Conservation (phyloP, 2,888 invertebrate species). For the Oasisia sp. region DNA sequence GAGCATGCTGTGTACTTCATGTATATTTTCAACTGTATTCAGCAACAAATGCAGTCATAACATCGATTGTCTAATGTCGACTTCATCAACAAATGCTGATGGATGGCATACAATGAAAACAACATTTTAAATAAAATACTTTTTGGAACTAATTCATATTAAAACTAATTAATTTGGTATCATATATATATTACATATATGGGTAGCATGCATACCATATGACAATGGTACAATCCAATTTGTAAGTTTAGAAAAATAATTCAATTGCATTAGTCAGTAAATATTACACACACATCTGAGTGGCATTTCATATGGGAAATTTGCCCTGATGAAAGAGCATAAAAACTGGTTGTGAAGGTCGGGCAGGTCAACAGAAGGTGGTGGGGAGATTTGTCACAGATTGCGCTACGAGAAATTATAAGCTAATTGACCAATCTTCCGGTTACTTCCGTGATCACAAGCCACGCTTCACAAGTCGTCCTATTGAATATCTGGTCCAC, state of each 20-base stretch:
- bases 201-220: too few relatives aligned
- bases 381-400: not conserved
- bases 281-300: not conserved
- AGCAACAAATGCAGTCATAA: not conserved
- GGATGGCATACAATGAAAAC: not conserved
- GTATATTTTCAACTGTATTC: not conserved
- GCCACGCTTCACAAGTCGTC: not conserved
- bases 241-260: too few relatives aligned
- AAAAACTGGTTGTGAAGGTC: conserved; percentile 3
- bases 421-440: not conserved
- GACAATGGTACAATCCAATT: too few relatives aligned
- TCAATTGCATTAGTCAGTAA: not conserved
- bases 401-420: not conserved
- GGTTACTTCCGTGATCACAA: not conserved
- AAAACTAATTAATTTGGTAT: not conserved
- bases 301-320: not conserved
- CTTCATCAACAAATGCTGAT: not conserved
- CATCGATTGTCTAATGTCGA: not conserved
- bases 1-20: not conserved
- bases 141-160: not conserved
- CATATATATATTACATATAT: not conserved
- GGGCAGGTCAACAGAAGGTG: not conserved
- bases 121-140: not conserved
- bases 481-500: not conserved
- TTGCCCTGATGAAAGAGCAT: not conserved